phyloP scores from a whole-genome alignment of 2,113 vertebrate species.

The Trochalopteron elliotii region DNA sequence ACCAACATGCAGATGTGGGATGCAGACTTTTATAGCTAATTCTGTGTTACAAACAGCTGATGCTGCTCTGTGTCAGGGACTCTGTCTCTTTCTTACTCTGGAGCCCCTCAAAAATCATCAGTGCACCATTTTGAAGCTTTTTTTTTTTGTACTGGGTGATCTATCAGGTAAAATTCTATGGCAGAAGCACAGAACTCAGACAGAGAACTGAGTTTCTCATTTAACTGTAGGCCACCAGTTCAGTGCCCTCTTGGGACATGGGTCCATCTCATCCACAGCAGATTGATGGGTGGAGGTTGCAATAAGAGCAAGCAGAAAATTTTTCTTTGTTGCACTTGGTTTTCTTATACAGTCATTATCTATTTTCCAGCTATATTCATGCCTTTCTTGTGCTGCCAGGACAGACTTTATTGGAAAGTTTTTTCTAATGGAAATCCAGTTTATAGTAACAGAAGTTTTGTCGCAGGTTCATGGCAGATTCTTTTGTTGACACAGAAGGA shows the following conservation, averaged over 20 bases:
- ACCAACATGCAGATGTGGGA: too few species aligned
- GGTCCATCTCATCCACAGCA: background rate
- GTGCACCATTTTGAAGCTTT: background rate
- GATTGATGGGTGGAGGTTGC: background rate
- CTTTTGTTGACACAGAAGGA: background rate
- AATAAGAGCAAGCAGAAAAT: background rate
- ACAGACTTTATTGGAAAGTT: background rate
- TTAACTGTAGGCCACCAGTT: background rate
- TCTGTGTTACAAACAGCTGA: background rate
- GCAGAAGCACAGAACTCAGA: background rate
- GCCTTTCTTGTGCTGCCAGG: background rate
- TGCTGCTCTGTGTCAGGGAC: background rate
- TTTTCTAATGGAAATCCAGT: background rate
- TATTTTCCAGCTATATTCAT: background rate
- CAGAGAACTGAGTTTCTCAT: background rate
- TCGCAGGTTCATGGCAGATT: background rate
- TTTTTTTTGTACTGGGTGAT: background rate
- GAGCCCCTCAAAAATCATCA: background rate
- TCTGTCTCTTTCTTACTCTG: background rate
- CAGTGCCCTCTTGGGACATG: rapidly evolving
- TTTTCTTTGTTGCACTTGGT: background rate
- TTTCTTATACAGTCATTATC: background rate
- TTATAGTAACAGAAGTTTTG: background rate
- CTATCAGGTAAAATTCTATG: background rate
- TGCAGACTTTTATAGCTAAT: too few species aligned